Evolutionary conservation across 2,888 invertebrate genomes (phyloP).

Genomic region (Allacma fusca): DNA sequence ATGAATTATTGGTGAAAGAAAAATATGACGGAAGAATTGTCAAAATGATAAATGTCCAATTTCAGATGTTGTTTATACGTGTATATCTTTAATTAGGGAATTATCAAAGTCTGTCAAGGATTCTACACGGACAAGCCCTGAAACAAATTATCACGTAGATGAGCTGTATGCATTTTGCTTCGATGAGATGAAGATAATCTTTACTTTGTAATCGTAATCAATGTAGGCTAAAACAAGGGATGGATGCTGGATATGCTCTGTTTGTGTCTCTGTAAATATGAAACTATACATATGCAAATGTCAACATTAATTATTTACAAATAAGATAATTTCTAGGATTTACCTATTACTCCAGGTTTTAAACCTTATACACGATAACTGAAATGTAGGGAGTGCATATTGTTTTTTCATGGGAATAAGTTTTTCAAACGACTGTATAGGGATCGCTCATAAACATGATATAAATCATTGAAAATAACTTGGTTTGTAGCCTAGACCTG

Average conservation of each 20-base stretch:
- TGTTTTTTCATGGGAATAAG: no score
- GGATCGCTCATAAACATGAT: no score
- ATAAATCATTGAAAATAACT: no score
- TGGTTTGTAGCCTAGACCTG: no score
- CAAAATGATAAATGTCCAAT: no score
- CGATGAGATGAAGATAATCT: not conserved
- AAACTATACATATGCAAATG: not conserved
- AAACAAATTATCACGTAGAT: not conserved
- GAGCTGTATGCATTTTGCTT: not conserved
- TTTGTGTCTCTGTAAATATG: not conserved
- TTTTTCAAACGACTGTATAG: no score
- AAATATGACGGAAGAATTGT: no score
- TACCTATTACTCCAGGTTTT: no score
- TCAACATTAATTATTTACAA: constrained; percentile 2
- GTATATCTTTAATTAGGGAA: not conserved
- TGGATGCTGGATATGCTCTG: not conserved
- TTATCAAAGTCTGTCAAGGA: constrained; percentile 20
- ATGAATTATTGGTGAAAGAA: no score
- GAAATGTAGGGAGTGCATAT: no score
- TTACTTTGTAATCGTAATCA: not conserved
- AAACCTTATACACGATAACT: no score
- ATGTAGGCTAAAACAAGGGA: not conserved
- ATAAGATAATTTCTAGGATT: constrained; percentile 16
- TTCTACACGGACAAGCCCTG: not conserved
- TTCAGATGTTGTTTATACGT: not conserved